phyloP scores from a whole-genome alignment of 2,888 invertebrate species.

The Papilio demoleus region DNA sequence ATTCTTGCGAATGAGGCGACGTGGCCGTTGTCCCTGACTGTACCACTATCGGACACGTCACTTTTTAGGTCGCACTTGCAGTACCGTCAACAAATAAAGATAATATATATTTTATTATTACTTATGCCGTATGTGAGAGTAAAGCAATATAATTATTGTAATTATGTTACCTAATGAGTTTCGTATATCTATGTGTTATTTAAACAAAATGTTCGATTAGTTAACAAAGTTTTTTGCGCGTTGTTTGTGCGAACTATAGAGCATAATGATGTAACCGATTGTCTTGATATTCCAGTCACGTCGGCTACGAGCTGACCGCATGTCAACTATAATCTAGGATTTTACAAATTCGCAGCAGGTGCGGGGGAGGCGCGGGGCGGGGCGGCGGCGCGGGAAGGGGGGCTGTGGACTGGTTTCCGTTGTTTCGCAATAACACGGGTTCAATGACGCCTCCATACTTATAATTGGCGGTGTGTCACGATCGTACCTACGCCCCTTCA shows the following conservation, averaged over 20 bases:
- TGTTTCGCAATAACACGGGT: conserved; percentile 82
- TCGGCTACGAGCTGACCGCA: conserved; percentile 66
- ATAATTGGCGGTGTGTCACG: conserved; percentile 78
- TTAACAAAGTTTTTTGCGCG: conserved; percentile 11
- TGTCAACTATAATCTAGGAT: conserved; percentile 81
- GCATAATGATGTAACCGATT: conserved; percentile 69
- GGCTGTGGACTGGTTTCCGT: conserved; percentile 80
- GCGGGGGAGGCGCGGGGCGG: conserved; percentile 52
- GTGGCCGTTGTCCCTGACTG: conserved; percentile 82
- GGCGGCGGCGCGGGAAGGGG: conserved; percentile 48
- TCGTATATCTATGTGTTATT: too few species aligned
- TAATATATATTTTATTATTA: too few species aligned
- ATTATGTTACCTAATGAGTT: too few species aligned
- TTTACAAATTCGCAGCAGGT: conserved; percentile 82
- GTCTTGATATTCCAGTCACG: conserved; percentile 68
- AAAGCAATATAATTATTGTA: too few species aligned
- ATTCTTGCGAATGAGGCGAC: conserved; percentile 81
- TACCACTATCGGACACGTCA: conserved; percentile 76
- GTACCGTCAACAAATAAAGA: conserved; percentile 62
- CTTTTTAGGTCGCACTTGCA: conserved; percentile 75
- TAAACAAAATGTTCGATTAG: too few species aligned
- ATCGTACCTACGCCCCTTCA: conserved; percentile 70
- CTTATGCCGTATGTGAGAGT: too few species aligned
- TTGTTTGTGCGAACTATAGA: conserved; percentile 50
- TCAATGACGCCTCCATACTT: conserved; percentile 78